phyloP scores from a whole-genome alignment of 2,888 invertebrate genomes.

The Cheiracanthium punctorium region DNA sequence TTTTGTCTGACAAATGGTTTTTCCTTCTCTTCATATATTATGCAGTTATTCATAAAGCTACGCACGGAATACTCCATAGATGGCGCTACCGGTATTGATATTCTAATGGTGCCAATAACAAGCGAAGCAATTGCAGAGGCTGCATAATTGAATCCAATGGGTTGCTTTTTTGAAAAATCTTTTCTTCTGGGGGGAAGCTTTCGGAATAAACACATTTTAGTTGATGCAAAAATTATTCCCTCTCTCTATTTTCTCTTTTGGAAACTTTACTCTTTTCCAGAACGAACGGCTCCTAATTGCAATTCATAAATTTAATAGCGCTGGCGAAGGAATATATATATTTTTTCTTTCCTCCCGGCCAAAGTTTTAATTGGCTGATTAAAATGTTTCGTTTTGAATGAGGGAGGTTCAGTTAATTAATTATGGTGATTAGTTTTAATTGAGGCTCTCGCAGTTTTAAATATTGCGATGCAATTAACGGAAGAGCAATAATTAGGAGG shows the following conservation, averaged over 20 bases:
- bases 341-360: conserved; percentile 8
- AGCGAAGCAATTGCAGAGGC: neutral
- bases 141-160: neutral
- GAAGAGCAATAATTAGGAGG: conserved; percentile 56
- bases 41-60: too few relatives aligned
- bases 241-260: neutral
- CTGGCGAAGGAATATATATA: too few relatives aligned
- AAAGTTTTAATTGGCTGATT: conserved; percentile 59
- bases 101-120: neutral
- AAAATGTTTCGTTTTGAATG: conserved; percentile 52
- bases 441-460: conserved; percentile 66
- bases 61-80: neutral
- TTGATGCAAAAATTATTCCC: conserved; percentile 18
- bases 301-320: conserved; percentile 66
- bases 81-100: neutral
- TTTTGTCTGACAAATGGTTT: neutral
- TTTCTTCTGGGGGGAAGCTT: neutral
- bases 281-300: conserved; percentile 54
- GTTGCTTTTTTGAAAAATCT: neutral
- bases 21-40: neutral
- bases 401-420: conserved; percentile 59
- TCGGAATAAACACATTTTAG: neutral
- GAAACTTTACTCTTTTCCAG: conserved; percentile 18
- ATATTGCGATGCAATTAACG: conserved; percentile 59
- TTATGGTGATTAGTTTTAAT: conserved; percentile 70